Percentiles rank a stretch among this genome's conserved stretches.
Evolutionary conservation across 2,113 vertebrate species (phyloP).

Genomic region (Ailuropoda melanoleuca): DNA sequence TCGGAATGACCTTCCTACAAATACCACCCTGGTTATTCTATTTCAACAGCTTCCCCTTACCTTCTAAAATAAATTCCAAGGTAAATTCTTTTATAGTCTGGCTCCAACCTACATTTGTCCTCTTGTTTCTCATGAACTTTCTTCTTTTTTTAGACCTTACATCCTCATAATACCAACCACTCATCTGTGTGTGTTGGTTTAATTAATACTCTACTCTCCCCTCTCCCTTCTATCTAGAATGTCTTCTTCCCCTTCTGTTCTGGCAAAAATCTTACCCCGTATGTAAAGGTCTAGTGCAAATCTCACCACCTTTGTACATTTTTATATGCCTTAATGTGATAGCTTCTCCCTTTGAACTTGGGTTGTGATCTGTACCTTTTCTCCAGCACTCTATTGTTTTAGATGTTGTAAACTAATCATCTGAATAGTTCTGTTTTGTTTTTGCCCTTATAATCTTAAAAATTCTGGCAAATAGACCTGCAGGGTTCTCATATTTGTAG

Average conservation of each 20-base stretch:
- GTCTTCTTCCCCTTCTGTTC: neutral
- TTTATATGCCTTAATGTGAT: neutral
- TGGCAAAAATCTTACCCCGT: neutral
- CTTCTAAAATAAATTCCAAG: neutral
- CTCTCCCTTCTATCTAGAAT: neutral
- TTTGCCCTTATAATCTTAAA: neutral
- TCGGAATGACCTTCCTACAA: neutral
- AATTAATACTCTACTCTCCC: neutral
- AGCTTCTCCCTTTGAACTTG: neutral
- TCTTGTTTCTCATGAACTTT: neutral
- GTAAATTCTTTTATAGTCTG: neutral
- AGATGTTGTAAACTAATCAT: neutral
- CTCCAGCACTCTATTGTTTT: neutral
- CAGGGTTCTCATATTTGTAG: neutral
- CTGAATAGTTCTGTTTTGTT: neutral
- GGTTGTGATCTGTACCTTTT: neutral
- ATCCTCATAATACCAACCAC: neutral
- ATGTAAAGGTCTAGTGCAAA: neutral
- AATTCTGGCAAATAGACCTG: neutral
- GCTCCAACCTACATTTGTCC: neutral
- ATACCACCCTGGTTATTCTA: neutral
- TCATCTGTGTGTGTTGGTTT: neutral
- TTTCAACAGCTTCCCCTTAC: neutral
- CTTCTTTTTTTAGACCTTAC: neutral
- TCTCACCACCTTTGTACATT: neutral